A percentile compares a stretch with the other conserved stretches of the same genome.
phyloP scores from a whole-genome alignment of 2,113 vertebrate genomes.

The Dinomys branickii region DNA sequence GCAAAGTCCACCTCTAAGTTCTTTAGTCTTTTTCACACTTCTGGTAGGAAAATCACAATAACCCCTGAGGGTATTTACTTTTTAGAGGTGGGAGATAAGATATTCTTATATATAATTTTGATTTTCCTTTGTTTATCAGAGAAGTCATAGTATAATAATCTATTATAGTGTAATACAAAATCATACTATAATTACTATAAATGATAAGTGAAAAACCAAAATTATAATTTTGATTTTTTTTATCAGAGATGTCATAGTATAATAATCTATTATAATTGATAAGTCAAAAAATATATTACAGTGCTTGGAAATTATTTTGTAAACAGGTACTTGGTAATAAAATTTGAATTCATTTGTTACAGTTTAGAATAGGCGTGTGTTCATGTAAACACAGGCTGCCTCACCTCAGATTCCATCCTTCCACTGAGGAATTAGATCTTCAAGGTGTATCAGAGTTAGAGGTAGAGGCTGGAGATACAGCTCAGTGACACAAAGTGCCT shows the following conservation, averaged over 20 bases:
- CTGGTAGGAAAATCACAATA: background rate
- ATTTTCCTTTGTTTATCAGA: constrained; percentile 43
- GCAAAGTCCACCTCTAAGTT: constrained; percentile 4
- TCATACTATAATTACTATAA: no score
- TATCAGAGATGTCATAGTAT: no score
- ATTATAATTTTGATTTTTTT: no score
- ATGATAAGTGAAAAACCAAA: no score
- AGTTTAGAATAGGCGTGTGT: background rate
- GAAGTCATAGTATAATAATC: background rate
- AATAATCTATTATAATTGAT: background rate
- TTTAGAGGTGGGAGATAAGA: background rate
- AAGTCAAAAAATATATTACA: background rate
- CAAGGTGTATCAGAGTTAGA: background rate
- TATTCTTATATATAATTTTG: background rate
- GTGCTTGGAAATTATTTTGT: constrained; percentile 24
- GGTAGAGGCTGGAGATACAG: background rate
- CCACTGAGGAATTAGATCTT: background rate
- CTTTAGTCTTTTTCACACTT: background rate
- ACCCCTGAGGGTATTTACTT: background rate
- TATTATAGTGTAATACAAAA: background rate
- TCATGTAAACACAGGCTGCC: background rate
- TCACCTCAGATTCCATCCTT: background rate
- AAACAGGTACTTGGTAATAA: background rate
- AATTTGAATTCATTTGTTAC: constrained; percentile 1
- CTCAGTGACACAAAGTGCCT: no score